Conservation (phyloP, 2,888 invertebrate species). For the Acleris sparsana region DNA sequence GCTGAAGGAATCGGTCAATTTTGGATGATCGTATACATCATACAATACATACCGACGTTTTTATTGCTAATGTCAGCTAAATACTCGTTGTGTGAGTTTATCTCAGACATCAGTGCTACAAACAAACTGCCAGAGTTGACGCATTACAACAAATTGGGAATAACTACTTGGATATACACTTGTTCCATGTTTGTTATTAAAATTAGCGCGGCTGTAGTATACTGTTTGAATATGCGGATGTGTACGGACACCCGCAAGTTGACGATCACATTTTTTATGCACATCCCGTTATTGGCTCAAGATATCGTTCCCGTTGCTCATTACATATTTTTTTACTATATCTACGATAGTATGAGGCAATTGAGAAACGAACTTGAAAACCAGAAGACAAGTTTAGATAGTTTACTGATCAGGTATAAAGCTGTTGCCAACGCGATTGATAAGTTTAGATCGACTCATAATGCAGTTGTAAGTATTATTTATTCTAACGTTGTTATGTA, state of each 20-base stretch:
- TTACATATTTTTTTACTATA: slow-evolving; percentile 9
- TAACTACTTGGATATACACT: background rate
- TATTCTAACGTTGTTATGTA: background rate
- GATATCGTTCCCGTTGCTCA: slow-evolving; percentile 17
- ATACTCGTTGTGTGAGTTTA: slow-evolving; percentile 20
- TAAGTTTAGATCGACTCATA: slow-evolving; percentile 11
- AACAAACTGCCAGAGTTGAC: background rate
- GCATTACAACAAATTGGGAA: background rate
- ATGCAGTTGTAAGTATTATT: slow-evolving; percentile 14
- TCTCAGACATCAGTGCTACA: background rate
- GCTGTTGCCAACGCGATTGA: slow-evolving; percentile 6
- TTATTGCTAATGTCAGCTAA: slow-evolving; percentile 13
- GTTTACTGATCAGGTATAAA: slow-evolving; percentile 8
- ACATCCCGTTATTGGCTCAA: slow-evolving; percentile 13
- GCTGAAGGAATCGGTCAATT: background rate
- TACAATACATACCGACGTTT: slow-evolving; percentile 22
- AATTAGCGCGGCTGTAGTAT: background rate
- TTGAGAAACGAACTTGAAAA: slow-evolving; percentile 4
- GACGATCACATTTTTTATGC: background rate
- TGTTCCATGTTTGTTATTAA: slow-evolving; percentile 13
- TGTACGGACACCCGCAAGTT: background rate
- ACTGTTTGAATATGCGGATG: background rate
- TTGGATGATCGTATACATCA: slow-evolving; percentile 8
- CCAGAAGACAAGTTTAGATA: background rate
- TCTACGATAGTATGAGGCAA: slow-evolving; percentile 7